Percentiles rank a stretch among this genome's conserved stretches.
Conservation (phyloP, 2,888 invertebrate genomes). For the Pachydiplax longipennis region DNA sequence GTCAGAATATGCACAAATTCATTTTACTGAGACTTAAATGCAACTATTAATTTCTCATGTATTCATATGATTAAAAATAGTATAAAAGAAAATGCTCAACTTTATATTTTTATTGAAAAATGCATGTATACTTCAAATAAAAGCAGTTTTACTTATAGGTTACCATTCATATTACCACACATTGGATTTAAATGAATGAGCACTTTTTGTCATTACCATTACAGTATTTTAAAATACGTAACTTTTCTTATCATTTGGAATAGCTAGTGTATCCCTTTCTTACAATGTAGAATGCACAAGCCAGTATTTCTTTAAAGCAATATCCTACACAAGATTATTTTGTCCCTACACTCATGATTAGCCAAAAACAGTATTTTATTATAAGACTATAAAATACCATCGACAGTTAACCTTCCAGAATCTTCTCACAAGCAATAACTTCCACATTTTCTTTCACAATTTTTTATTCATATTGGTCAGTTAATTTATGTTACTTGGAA, state of each 20-base stretch:
- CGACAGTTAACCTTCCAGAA: neutral
- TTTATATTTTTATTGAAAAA: neutral
- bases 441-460: neutral
- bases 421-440: neutral
- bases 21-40: neutral
- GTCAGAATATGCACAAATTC: neutral
- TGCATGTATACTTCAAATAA: conserved; percentile 3
- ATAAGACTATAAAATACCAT: neutral
- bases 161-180: neutral
- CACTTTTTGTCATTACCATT: neutral
- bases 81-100: neutral
- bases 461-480: neutral
- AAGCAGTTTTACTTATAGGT: neutral
- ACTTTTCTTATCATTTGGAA: neutral
- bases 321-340: neutral
- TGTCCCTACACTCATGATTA: neutral
- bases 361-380: neutral
- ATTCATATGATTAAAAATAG: neutral
- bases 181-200: neutral
- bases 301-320: neutral
- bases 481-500: neutral
- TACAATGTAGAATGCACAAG: neutral
- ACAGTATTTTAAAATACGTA: neutral
- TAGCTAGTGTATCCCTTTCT: neutral
- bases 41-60: neutral